A percentile compares a stretch with the other conserved stretches of the same genome.
Conservation (phyloP, 2,113 vertebrate genomes). For the Candoia aspera region DNA sequence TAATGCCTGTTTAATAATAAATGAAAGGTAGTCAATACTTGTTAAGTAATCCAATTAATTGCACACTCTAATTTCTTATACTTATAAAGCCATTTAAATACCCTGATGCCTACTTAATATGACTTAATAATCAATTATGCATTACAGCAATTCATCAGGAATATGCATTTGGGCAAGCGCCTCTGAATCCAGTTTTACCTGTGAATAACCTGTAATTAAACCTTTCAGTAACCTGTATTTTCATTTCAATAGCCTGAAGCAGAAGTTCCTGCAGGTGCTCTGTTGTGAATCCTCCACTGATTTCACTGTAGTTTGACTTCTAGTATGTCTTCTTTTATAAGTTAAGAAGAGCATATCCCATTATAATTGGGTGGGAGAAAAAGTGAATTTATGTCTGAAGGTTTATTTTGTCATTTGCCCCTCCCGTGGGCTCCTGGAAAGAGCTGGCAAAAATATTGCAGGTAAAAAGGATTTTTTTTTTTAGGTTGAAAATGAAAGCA, state of each 20-base stretch:
- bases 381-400: not conserved
- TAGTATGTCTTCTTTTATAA: not conserved
- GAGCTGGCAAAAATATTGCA: not conserved
- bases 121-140: constrained; percentile 60
- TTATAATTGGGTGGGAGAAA: not conserved
- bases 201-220: not conserved
- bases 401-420: not conserved
- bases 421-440: no score
- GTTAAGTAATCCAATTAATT: constrained; percentile 59
- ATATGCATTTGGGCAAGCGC: constrained; percentile 15
- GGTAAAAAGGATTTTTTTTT: not conserved
- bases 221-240: not conserved
- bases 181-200: not conserved
- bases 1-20: constrained; percentile 53
- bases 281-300: not conserved
- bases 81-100: constrained; percentile 44
- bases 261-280: not conserved
- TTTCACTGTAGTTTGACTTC: not conserved
- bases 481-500: not conserved
- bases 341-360: not conserved
- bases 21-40: constrained; percentile 65
- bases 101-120: constrained; percentile 47
- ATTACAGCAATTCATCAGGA: constrained; percentile 44
- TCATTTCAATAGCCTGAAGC: not conserved
- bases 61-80: constrained; percentile 55